Conservation (phyloP, 1,140 invertebrate species). For the Cardiocondyla obscurior region DNA sequence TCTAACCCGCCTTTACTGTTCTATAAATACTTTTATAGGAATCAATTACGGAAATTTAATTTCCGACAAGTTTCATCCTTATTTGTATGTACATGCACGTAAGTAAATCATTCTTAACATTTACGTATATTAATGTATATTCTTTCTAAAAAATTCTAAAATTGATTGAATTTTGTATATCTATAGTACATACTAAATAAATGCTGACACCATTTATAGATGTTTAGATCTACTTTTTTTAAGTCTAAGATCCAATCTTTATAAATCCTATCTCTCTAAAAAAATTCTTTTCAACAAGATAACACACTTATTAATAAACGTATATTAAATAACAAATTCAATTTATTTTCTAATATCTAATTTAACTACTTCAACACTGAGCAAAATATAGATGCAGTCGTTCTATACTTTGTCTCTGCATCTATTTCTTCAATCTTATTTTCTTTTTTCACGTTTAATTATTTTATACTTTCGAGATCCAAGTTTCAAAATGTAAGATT, state of each 20-base stretch:
- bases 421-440: neutral
- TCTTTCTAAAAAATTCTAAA: neutral
- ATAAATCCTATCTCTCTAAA: neutral
- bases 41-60: neutral
- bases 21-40: neutral
- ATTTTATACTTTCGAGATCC: neutral
- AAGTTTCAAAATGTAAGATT: neutral
- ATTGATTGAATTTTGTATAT: neutral
- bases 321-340: slow-evolving; percentile 31
- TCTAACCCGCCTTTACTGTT: neutral
- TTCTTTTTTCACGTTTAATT: neutral
- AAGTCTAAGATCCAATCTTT: neutral
- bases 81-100: neutral
- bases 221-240: no score
- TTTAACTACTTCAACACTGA: neutral
- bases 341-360: neutral
- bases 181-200: neutral
- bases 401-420: slow-evolving; percentile 3
- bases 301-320: slow-evolving; percentile 23
- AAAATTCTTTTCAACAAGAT: slow-evolving; percentile 1
- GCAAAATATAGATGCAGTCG: neutral
- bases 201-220: neutral
- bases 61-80: neutral
- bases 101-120: neutral
- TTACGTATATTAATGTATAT: neutral